phyloP scores from a whole-genome alignment of 53 echinoderm and acorn worm genomes.

The Echinometra lucunter region DNA sequence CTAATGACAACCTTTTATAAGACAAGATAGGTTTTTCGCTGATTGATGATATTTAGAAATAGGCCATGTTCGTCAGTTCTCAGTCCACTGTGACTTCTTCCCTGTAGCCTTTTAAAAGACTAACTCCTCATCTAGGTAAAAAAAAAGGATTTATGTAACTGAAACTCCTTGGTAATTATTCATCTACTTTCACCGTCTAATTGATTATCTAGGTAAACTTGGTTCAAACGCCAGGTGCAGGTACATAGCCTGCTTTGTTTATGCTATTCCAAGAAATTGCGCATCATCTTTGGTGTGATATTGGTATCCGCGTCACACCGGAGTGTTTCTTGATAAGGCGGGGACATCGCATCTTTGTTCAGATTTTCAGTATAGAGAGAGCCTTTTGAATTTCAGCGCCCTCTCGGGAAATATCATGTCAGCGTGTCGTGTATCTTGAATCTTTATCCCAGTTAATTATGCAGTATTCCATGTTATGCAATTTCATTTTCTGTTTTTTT shows the following conservation, averaged over 20 bases:
- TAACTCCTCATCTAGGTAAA: neutral
- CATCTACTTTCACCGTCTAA: neutral
- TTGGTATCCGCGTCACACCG: neutral
- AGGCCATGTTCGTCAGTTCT: neutral
- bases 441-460: too few species aligned
- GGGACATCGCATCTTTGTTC: neutral
- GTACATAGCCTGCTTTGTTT: neutral
- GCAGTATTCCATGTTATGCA: too few species aligned
- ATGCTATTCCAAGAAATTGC: neutral
- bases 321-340: too few species aligned
- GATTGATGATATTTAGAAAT: neutral
- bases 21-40: neutral
- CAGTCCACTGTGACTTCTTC: neutral
- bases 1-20: neutral
- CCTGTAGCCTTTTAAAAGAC: neutral
- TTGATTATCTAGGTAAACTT: neutral
- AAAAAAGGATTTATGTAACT: neutral
- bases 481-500: too few species aligned
- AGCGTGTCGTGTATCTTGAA: too few species aligned
- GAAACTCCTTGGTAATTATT: neutral
- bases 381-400: neutral
- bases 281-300: neutral
- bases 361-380: neutral
- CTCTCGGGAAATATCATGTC: too few species aligned
- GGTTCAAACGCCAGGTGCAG: neutral